Evolutionary conservation across 2,888 invertebrate genomes (phyloP), one percentile per base, ranked within the genome.

Genomic region (Machimus rusticus): DNA sequence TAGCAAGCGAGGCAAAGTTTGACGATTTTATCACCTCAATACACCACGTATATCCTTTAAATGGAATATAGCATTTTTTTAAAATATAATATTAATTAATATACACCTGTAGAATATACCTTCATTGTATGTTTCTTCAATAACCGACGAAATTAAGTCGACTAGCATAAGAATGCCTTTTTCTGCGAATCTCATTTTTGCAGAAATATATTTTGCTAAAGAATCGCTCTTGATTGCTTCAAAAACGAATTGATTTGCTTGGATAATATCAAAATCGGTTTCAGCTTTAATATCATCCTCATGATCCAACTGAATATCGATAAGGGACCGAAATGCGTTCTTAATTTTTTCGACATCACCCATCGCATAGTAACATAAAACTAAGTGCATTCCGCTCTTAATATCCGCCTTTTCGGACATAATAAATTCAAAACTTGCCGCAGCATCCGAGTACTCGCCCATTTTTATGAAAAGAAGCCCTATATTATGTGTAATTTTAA

Each of bases 401-500:
- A 97, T 97, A 91, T 98, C 97, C 0, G 98, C 96, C 90, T 97
- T 96, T 92, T 99, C 99, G 86, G 97, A 97, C 98, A 99, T 98
- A 88, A 99, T 99, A 93, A 98, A 99, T 92, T 99, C 99, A 92
- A 99, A 98, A 90, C 98, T 98, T 4, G 97, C 97, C 77, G 98
- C 96, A 0, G 99, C 99, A 92, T 99, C 99, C 86, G 97, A 96
- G 93, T 98, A 98, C 92, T 99, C 98, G 39, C 98, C 98, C 97
- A 99, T 97, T 91, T 97, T 97, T 34, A 99, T 97, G 91, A 99
- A 97, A 34, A 99, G 94, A 89, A 99, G 95, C 2, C 92, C 93
- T 91, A 99, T 99, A 91, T 99, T 99, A 93, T 99, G 99, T 95
- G 99, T 98, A 89, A 99, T 98, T 93, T 98, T 98, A 90, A 93